A percentile compares a stretch with the other conserved stretches of the same genome.
Evolutionary conservation across 2,797 vertebrate species (phyloP).

Genomic region (Hoplostethus mediterraneus): DNA sequence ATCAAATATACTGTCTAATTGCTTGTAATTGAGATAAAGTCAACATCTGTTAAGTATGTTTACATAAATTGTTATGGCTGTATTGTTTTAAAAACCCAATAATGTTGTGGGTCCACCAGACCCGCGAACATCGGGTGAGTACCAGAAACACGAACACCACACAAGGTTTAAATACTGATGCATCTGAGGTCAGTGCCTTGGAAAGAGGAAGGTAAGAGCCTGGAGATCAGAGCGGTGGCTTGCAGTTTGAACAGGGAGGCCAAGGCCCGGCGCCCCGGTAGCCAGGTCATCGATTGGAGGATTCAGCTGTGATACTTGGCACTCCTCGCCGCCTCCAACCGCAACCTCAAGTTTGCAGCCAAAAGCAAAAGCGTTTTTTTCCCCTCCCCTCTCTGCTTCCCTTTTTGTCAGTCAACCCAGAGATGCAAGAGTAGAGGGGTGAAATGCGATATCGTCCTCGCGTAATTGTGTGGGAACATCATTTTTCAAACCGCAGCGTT

Average conservation of each 20-base stretch:
- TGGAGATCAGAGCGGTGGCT: neutral
- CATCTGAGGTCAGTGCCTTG: constrained; percentile 51
- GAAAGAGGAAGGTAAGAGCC: constrained; percentile 32
- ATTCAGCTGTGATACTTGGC: constrained; percentile 66
- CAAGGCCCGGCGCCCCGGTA: constrained; percentile 62
- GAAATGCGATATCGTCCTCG: constrained; percentile 31
- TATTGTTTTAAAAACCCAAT: no score
- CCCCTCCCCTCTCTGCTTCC: neutral
- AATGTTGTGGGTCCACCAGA: no score
- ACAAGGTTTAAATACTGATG: constrained; percentile 57
- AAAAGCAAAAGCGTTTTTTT: constrained; percentile 32
- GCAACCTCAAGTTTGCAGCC: constrained; percentile 56
- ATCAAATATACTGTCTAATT: no score
- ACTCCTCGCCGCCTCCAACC: constrained; percentile 61
- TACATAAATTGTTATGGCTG: no score
- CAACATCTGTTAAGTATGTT: no score
- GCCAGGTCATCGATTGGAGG: constrained; percentile 68
- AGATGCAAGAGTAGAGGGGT: constrained; percentile 25
- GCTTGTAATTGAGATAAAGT: no score
- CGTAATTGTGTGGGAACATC: constrained; percentile 63
- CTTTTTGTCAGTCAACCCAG: constrained; percentile 37
- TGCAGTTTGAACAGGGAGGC: constrained; percentile 62
- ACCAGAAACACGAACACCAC: no score
- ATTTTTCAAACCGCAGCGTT: constrained; percentile 62
- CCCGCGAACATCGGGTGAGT: no score